Evolutionary conservation across 2,888 invertebrate species (phyloP), one percentile per base, ranked within the genome.

Genomic region (Odiellus spinosus): DNA sequence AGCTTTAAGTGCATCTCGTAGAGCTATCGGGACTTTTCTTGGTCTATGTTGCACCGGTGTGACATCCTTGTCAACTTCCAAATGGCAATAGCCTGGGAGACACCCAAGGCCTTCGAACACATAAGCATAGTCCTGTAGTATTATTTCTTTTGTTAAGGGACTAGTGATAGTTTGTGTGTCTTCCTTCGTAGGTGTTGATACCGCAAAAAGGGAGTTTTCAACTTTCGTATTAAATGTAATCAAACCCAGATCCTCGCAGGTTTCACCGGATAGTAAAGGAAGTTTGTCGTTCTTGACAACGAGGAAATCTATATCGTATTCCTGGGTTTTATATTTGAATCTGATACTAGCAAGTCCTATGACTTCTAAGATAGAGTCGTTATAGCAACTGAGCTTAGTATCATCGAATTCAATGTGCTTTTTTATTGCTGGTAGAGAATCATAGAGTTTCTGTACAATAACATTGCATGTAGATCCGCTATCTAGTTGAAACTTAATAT

Each of bases 1-100:
- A 32, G 15, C 12, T 38, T 48, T 45, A 15, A 45, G 40, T 44
- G 38, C 35, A 14, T 44, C 40, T 17, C 44, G 32, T 12, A 49
- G 38, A 10, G 42, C 39, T 2, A 42, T 6, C 11, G 42, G 42
- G 2, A 42, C 32, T 17, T 40, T 42, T n/a, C 48, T 21, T 10
- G 34, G 45, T 1, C 34, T 14, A 14, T 36, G 20, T 3, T 38
- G 38, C n/a, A 42, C n/a, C 2, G 48, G 45, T 2, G 38, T 33
- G 33, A 17, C 14, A 12, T 17, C 26, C 8, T 14, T 15, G 5
- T 44, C 34, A 5, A 45, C 18, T 20, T 40, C 38, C 17, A 48
- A 44, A 12, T 45, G 44, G 4, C 32, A 32, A 14, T 6, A 33
- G 14, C 32, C 15, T n/a, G 38, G 38, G n/a, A 45, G 10, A 21